Evolutionary conservation across 2,888 invertebrate species (phyloP), one percentile per base, ranked within the genome.

Genomic region (Macropis europaea): DNA sequence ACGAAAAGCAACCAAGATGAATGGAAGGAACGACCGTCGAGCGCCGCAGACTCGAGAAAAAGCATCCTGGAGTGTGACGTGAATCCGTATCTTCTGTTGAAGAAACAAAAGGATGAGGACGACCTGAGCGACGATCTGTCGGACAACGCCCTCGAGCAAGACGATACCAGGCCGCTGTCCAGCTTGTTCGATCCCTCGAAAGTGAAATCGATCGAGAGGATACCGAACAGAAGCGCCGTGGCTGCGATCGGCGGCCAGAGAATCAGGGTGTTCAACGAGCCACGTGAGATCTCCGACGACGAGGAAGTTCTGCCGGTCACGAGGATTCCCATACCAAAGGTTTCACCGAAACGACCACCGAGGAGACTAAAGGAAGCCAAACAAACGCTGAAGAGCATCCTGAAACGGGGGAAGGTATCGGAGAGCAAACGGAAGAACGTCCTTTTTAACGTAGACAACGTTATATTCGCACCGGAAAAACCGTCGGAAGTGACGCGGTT

Each of bases 41-140:
- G 42, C n/a, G 24, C 43, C 13, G n/a, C 24, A 5, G 82, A 82
- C 11, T 76, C 64, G 17, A 57, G 82, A 2, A 94, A 93, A 77
- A 96, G 96, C 15, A 96, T 96, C 76, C 90, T 96, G 40, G 95
- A 95, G 82, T 96, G 96, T 90, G 94, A 95, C 88, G 95, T 96
- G 38, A 96, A 96, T 90, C 96, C 96, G 2, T 96, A 96, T 87
- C 95, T 95, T 77, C 91, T 96, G 86, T 93, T 96, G 82, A 94
- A 95, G 85, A 91, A 88, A 48, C 81, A 80, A 22, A 77, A 57
- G 17, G 83, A 84, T 85, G 91, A 85, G 88, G 91, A 86, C 78
- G 91, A 86, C 73, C 89, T 80, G 64, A 91, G 84, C 88, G 91
- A 82, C 84, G 89, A 84, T 76, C 88, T 90, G 32, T 90, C 89